These are phyloP conservation scores for Acrocyrtus sp. DNA, from an alignment of 2,888 invertebrate species.

Conservation along the genomic window DNA sequence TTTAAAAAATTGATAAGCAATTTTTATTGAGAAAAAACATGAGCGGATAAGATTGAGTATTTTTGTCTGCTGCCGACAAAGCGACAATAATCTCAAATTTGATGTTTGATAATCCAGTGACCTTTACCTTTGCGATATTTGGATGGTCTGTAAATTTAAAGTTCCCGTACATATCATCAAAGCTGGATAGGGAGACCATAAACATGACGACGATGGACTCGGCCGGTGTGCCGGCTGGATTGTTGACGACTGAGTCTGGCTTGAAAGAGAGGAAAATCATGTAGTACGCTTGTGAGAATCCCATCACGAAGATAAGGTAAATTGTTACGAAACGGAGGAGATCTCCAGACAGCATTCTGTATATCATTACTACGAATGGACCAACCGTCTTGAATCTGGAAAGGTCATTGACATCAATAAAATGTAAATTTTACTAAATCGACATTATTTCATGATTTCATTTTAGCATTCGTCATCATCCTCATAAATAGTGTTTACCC, in stretches of 20 bases:
- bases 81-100: too few species aligned
- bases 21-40: conserved; percentile 4
- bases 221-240: conserved; percentile 91
- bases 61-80: too few species aligned
- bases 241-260: conserved; percentile 74
- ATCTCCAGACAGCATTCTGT: conserved; percentile 98
- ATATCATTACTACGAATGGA: conserved; percentile 99
- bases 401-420: conserved; percentile 13
- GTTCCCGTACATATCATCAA: conserved; percentile 92
- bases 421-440: too few species aligned
- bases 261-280: conserved; percentile 90
- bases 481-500: conserved; percentile 48
- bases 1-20: not conserved
- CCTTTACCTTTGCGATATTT: conserved; percentile 85
- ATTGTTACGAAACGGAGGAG: conserved; percentile 94
- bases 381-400: conserved; percentile 95
- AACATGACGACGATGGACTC: conserved; percentile 99
- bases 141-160: conserved; percentile 91
- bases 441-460: not conserved
- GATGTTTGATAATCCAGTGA: too few species aligned
- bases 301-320: conserved; percentile 96
- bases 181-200: conserved; percentile 96
- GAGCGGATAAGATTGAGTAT: too few species aligned
- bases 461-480: not conserved
- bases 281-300: conserved; percentile 96